Percentiles rank a stretch among this genome's conserved stretches.
Evolutionary conservation across 2,888 invertebrate genomes (phyloP).

Genomic region (Ommatoiulus sabulosus): DNA sequence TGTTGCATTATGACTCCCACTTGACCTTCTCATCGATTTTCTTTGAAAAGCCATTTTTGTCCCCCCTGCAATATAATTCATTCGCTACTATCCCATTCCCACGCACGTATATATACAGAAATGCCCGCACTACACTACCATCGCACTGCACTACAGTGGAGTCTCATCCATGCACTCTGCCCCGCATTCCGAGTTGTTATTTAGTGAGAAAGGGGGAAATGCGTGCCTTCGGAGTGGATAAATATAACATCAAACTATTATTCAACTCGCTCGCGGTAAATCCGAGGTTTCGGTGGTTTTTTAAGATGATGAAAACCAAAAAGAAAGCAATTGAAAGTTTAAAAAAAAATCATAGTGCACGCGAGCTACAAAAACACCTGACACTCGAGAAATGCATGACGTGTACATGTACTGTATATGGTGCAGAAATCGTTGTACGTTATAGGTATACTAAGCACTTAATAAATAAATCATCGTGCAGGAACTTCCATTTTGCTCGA

Average conservation of each 20-base stretch:
- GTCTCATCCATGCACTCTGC: not conserved
- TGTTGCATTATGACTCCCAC: slow-evolving; percentile 28
- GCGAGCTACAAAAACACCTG: not conserved
- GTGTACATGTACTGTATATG: too few relatives aligned
- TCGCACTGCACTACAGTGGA: not conserved
- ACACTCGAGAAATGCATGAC: too few relatives aligned
- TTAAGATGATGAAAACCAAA: not conserved
- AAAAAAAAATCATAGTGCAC: not conserved
- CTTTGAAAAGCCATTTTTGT: slow-evolving; percentile 34
- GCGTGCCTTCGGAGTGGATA: not conserved
- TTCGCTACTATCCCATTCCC: not conserved
- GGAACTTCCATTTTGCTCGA: too few relatives aligned
- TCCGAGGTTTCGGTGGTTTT: not conserved
- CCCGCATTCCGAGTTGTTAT: not conserved
- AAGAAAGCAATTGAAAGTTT: not conserved
- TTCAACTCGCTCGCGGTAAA: not conserved
- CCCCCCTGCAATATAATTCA: slow-evolving; percentile 22
- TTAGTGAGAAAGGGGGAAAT: not conserved
- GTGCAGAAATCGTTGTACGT: too few relatives aligned
- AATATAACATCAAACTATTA: slow-evolving; percentile 25
- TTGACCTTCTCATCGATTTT: slow-evolving; percentile 28
- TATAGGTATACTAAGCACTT: too few relatives aligned
- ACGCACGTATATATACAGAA: not conserved
- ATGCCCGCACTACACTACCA: not conserved
- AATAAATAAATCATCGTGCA: too few relatives aligned